Evolutionary conservation across 2,113 vertebrate species (phyloP).

Genomic region (Vanacampus margaritifer): DNA sequence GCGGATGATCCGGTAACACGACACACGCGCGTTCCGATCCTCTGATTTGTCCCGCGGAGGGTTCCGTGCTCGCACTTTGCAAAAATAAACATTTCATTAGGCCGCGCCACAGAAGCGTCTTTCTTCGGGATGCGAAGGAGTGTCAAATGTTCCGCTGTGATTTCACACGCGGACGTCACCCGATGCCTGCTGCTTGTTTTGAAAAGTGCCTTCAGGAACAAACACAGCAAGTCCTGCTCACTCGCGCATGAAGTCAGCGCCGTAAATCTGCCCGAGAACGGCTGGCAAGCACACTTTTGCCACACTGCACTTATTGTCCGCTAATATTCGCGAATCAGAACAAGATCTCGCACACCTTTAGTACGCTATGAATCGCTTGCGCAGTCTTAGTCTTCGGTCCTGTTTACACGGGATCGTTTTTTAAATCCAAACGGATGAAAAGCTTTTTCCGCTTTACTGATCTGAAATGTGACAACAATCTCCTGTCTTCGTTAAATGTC

Average conservation of each 20-base stretch:
- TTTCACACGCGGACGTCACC: conserved; percentile 24
- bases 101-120: conserved; percentile 27
- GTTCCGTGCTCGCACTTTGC: neutral
- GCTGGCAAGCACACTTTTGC: neutral
- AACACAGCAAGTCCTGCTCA: conserved; percentile 1
- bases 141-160: conserved; percentile 52
- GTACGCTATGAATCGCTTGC: neutral
- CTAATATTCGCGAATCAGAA: neutral
- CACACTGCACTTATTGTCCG: neutral
- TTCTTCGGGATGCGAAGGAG: conserved; percentile 26
- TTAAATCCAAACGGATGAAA: too few relatives aligned
- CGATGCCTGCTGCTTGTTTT: conserved; percentile 4
- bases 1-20: conserved; percentile 7
- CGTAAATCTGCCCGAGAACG: neutral
- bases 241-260: neutral
- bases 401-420: too few relatives aligned
- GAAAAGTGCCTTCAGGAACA: conserved; percentile 6
- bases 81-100: conserved; percentile 21
- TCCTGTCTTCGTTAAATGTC: neutral
- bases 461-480: neutral
- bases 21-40: neutral
- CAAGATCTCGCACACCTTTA: too few relatives aligned
- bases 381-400: too few relatives aligned
- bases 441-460: neutral
- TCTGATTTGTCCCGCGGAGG: neutral